Percentiles rank a stretch among this genome's conserved stretches.
These are phyloP conservation scores for Meda fulgida DNA, from an alignment of 2,797 vertebrate species.

Conservation along the genomic window DNA sequence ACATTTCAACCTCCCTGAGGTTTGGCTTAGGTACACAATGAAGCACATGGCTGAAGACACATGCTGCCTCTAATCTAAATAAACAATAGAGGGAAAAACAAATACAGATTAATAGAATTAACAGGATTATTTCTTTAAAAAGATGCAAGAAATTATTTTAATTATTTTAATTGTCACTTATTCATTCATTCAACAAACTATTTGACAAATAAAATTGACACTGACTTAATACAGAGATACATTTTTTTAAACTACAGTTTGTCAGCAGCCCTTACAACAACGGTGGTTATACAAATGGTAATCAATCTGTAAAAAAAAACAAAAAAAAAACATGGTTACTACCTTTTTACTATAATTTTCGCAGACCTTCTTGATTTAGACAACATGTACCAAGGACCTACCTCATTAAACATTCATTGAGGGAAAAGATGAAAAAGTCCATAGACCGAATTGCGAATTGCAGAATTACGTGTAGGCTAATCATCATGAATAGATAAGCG, in stretches of 20 bases:
- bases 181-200: neutral
- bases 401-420: conserved; percentile 13
- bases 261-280: neutral
- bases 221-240: neutral
- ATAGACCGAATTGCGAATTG: neutral
- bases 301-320: no score
- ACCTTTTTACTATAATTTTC: no score
- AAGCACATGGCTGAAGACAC: neutral
- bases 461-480: neutral
- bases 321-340: no score
- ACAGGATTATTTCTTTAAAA: neutral
- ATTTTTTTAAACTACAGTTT: neutral
- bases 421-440: neutral
- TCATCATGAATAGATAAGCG: neutral
- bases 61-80: neutral
- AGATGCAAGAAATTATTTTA: neutral
- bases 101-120: neutral
- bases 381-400: neutral
- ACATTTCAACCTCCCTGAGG: neutral
- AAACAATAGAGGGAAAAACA: neutral
- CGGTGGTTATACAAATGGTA: no score
- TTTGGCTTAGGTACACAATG: neutral
- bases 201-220: neutral
- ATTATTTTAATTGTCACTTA: neutral
- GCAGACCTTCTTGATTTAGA: neutral